Conservation (phyloP, 2,113 vertebrate species). For the Notothenia rossii region DNA sequence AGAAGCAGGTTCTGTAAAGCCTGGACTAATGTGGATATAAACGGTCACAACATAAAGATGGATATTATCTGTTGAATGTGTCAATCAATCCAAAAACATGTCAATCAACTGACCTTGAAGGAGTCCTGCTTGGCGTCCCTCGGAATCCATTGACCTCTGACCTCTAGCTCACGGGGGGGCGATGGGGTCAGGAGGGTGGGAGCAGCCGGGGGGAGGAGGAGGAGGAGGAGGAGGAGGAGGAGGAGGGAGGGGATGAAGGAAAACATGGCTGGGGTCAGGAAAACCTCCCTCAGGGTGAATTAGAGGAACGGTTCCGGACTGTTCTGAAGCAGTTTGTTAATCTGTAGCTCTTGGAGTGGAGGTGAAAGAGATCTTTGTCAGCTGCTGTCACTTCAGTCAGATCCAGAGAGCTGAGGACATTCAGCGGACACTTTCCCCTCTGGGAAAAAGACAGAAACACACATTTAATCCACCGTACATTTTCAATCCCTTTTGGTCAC, state of each 20-base stretch:
- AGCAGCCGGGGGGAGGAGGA: conserved; percentile 58
- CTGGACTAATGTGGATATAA: too few relatives aligned
- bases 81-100: neutral
- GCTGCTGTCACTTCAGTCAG: neutral
- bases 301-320: neutral
- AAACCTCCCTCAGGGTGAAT: neutral
- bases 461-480: conserved; percentile 22
- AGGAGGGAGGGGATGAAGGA: conserved; percentile 56
- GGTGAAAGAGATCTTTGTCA: neutral
- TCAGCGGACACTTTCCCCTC: neutral
- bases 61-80: neutral
- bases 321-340: neutral
- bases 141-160: conserved; percentile 52
- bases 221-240: conserved; percentile 60
- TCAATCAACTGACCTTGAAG: conserved; percentile 59
- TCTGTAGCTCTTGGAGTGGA: too few relatives aligned
- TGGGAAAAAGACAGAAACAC: conserved; percentile 36
- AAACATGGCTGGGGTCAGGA: conserved; percentile 34
- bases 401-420: neutral
- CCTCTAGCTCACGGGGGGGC: conserved; percentile 38
- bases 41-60: too few relatives aligned
- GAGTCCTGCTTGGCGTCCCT: conserved; percentile 58
- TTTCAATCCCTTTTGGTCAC: conserved; percentile 29
- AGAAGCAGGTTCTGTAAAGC: too few relatives aligned
- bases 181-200: conserved; percentile 45